phyloP scores from a whole-genome alignment of 2,113 vertebrate species.

The Nipponia nippon region DNA sequence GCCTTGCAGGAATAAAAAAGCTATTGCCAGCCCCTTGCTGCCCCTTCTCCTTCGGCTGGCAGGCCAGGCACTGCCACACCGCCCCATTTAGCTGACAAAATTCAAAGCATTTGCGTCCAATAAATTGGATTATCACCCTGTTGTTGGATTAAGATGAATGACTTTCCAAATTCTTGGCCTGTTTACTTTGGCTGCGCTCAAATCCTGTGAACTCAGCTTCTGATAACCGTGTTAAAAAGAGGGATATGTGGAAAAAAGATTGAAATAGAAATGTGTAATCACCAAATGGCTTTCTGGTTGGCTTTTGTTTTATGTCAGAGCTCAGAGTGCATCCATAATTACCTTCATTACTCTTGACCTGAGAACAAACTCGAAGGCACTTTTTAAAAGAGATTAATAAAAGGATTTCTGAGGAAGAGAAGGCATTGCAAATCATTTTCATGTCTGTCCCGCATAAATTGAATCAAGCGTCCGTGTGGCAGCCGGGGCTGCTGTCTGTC shows the following conservation, averaged over 20 bases:
- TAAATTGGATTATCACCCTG: conserved; percentile 66
- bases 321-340: conserved; percentile 10
- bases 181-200: conserved; percentile 57
- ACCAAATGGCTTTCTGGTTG: conserved; percentile 12
- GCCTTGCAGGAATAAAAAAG: not conserved
- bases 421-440: not conserved
- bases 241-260: not conserved
- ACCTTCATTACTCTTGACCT: conserved; percentile 29
- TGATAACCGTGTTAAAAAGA: conserved; percentile 18
- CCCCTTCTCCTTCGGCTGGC: not conserved
- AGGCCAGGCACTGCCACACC: not conserved
- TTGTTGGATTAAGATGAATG: conserved; percentile 69
- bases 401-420: conserved; percentile 7
- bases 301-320: conserved; percentile 10
- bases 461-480: not conserved
- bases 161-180: conserved; percentile 55
- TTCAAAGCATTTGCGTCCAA: conserved; percentile 42
- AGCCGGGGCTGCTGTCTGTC: not conserved
- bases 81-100: conserved; percentile 39
- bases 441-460: not conserved
- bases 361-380: conserved; percentile 13
- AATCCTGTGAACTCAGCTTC: conserved; percentile 44
- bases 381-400: conserved; percentile 5
- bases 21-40: not conserved
- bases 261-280: conserved; percentile 36